Evolutionary conservation across 64 coral and sea anemone genomes (phyloP), one percentile per base, ranked within the genome.

Genomic region (Hydrozoanthus tunicans): DNA sequence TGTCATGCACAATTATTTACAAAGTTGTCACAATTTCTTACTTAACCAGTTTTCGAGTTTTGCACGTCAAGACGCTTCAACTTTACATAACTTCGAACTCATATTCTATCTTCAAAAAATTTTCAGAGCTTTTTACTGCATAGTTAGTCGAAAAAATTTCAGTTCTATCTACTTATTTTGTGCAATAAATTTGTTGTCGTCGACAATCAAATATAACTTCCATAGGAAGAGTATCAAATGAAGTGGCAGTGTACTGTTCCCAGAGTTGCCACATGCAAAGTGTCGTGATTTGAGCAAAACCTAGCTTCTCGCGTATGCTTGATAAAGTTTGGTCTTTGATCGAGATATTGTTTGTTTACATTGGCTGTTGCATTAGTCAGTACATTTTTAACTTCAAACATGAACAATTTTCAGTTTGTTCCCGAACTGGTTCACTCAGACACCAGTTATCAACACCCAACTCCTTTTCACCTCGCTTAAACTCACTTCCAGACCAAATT

Each of bases 401-500:
- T 14, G 51, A 70, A 75, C 20, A 60, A 56, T 88, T 59, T 25
- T 88, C 66, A 43, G 56, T 88, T 82, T 82, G 80, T 58, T 73
- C 23, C 69, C 59, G 84, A 73, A 88, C 56, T 82, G 65, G 59
- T 64, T 63, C 55, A 70, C 66, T 70, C 68, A 59, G n/a, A 73
- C 58, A 88, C 20, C 70, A 20, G 58, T 68, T 73, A 60, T 58
- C 54, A 74, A 74, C 55, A 72, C 24, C 23, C 55, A 86, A 64
- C 64, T 64, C 14, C 32, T 32, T 15, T 55, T 7, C 4, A 12
- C 32, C 32, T 43, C 32, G 82, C 55, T 53, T 57, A 85, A 20
- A 64, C 63, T 81, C 54, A 94, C 79, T 97, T 97, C 95, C 95
- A 97, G 24, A 97, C 81, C 24, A 97, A 86, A 23, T 93, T 94